phyloP scores from a whole-genome alignment of 2,888 invertebrate species.

The Hemistola chrysoprasaria region DNA sequence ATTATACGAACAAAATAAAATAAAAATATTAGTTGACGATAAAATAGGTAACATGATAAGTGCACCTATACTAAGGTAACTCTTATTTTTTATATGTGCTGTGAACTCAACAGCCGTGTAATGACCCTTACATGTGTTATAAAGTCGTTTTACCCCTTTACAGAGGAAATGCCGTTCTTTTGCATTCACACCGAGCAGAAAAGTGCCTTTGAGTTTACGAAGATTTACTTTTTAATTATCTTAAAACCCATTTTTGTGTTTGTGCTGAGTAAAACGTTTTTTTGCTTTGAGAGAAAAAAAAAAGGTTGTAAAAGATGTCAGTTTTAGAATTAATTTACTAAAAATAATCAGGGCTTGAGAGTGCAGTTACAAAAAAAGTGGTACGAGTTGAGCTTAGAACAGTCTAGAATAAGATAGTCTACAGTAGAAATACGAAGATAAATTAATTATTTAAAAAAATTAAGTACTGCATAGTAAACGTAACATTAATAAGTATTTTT shows the following conservation, averaged over 20 bases:
- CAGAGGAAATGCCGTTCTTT: conserved; percentile 65
- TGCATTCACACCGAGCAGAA: conserved; percentile 57
- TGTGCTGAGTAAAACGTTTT: conserved; percentile 3
- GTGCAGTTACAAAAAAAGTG: too few species aligned
- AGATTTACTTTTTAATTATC: conserved; percentile 36
- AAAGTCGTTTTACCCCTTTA: conserved; percentile 66
- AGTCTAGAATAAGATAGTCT: too few species aligned
- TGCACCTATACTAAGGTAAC: conserved; percentile 18
- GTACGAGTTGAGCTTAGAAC: too few species aligned
- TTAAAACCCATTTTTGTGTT: conserved; percentile 14
- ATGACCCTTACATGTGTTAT: conserved; percentile 70
- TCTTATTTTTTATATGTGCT: conserved; percentile 59
- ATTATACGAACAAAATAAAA: too few species aligned
- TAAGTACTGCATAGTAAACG: too few species aligned
- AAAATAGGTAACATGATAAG: conserved; percentile 4
- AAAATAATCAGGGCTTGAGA: too few species aligned
- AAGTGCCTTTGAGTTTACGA: conserved; percentile 58
- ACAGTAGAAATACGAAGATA: too few species aligned
- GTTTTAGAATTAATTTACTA: too few species aligned
- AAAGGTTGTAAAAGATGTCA: too few species aligned
- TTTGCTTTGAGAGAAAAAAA: not conserved
- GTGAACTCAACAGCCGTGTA: conserved; percentile 68
- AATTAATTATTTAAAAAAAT: too few species aligned
- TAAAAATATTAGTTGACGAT: too few species aligned
- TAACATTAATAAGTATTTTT: too few species aligned